A percentile compares a stretch with the other conserved stretches of the same genome.
Conservation (phyloP, 2,113 vertebrate species). For the Ictidomys tridecemlineatus region DNA sequence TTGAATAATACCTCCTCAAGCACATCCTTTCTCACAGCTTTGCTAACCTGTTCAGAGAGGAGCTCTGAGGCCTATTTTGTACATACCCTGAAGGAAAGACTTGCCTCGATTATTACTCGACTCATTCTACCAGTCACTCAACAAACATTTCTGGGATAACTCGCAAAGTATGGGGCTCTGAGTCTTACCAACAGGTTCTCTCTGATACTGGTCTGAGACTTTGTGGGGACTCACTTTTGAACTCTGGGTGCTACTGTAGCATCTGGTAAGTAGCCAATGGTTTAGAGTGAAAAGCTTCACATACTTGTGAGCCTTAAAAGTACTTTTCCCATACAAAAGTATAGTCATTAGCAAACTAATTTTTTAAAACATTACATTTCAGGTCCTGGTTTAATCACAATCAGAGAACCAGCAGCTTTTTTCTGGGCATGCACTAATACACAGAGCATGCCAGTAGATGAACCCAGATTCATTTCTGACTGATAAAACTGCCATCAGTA, state of each 20-base stretch:
- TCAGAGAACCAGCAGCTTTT: neutral
- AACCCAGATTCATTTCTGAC: conserved; percentile 5
- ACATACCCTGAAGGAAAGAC: neutral
- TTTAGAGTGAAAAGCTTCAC: conserved; percentile 45
- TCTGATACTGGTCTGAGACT: neutral
- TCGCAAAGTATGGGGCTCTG: neutral
- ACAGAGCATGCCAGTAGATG: neutral
- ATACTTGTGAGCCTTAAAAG: neutral
- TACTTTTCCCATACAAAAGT: neutral
- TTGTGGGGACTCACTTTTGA: neutral
- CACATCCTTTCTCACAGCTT: neutral
- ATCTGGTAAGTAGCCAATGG: conserved; percentile 8
- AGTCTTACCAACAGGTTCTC: neutral
- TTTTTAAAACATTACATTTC: conserved; percentile 55
- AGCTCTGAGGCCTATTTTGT: neutral
- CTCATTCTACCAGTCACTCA: conserved; percentile 36
- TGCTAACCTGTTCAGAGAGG: neutral
- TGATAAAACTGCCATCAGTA: conserved; percentile 78
- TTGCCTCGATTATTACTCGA: neutral
- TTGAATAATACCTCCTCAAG: neutral
- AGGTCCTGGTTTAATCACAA: conserved; percentile 79
- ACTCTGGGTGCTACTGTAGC: neutral
- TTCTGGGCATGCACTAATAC: neutral
- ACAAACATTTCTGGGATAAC: neutral
- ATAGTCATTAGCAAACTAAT: neutral